Evolutionary conservation across 2,797 vertebrate species (phyloP).

Genomic region (Gorsachius magnificus): DNA sequence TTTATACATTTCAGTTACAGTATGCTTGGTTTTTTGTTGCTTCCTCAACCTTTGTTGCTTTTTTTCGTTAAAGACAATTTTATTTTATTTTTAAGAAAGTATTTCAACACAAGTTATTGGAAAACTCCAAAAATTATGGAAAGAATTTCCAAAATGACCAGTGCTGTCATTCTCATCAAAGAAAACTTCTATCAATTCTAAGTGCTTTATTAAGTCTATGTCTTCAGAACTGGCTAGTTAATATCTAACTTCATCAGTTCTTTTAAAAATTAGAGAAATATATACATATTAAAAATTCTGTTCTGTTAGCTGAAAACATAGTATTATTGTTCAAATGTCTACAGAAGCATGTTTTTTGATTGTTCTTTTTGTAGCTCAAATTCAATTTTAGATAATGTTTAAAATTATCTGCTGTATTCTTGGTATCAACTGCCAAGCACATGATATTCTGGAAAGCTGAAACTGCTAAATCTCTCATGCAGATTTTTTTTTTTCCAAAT

Average conservation of each 20-base stretch:
- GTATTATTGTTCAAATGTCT: constrained; percentile 31
- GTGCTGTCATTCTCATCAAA: background rate
- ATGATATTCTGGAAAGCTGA: constrained; percentile 49
- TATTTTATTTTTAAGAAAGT: background rate
- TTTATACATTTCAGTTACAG: background rate
- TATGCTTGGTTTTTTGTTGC: background rate
- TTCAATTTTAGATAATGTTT: constrained; percentile 58
- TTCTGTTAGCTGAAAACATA: background rate
- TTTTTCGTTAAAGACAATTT: background rate
- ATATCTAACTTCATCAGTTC: background rate
- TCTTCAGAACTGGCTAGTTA: background rate
- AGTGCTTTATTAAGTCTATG: background rate
- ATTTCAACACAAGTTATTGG: background rate
- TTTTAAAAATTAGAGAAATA: background rate
- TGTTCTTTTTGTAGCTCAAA: constrained; percentile 52
- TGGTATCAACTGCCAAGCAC: constrained; percentile 32
- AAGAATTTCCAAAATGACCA: background rate
- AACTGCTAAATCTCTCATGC: background rate
- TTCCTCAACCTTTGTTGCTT: background rate
- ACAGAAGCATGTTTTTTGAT: background rate
- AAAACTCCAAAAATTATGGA: background rate
- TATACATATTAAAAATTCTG: background rate
- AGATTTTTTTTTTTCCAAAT: constrained; percentile 33
- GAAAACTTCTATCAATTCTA: background rate
- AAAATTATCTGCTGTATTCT: constrained; percentile 45